These are phyloP conservation scores for Clavelina lepadiformis DNA, from an alignment of 23 tunicate species.

Conservation along the genomic window DNA sequence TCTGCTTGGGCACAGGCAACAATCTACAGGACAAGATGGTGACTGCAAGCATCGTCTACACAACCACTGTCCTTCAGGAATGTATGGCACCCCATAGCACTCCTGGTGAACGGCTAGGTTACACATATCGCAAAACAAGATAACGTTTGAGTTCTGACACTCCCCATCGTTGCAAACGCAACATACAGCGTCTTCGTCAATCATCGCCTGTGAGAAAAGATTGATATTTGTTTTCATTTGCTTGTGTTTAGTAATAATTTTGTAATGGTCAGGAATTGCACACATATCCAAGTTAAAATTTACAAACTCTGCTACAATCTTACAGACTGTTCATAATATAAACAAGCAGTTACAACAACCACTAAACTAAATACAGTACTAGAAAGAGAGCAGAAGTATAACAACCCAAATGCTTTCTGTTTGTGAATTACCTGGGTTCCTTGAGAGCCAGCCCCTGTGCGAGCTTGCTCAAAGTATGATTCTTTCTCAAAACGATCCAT, in stretches of 20 bases:
- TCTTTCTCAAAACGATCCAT: conserved; percentile 97
- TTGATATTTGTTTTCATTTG: too few species aligned
- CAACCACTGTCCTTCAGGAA: conserved; percentile 99
- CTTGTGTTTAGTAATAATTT: too few species aligned
- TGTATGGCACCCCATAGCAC: conserved; percentile 98
- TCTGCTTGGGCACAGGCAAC: conserved; percentile 83
- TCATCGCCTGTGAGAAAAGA: conserved; percentile 66
- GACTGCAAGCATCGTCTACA: conserved; percentile 89
- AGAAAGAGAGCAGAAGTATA: background rate
- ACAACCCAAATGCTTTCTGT: background rate
- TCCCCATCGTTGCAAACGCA: conserved; percentile 99
- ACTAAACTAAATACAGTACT: too few species aligned
- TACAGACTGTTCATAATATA: background rate
- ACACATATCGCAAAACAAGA: conserved; percentile 97
- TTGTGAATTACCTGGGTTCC: conserved; percentile 32
- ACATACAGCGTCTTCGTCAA: conserved; percentile 96
- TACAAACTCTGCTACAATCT: background rate
- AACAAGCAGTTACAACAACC: too few species aligned
- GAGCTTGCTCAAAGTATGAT: conserved; percentile 90
- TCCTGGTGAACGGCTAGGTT: conserved; percentile 98
- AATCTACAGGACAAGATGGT: conserved; percentile 91
- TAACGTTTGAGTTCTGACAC: conserved; percentile 93
- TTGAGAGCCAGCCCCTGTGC: conserved; percentile 33
- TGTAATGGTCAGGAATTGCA: too few species aligned
- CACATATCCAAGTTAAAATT: too few species aligned